These are phyloP conservation scores for Sapayoa aenigma DNA, from an alignment of 2,113 vertebrate genomes.

Conservation along the genomic window DNA sequence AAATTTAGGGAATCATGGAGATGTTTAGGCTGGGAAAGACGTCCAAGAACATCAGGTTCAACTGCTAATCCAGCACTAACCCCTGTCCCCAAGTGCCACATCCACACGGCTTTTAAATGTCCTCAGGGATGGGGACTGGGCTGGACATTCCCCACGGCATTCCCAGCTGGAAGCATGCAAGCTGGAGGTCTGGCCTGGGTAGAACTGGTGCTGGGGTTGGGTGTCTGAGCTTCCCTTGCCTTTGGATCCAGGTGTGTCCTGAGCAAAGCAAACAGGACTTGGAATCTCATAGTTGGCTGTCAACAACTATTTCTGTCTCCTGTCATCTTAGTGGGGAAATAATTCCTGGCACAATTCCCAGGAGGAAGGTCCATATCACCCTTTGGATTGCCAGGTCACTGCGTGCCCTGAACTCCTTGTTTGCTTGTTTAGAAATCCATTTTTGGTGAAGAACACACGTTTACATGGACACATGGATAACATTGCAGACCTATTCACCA, in stretches of 20 bases:
- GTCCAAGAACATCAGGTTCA: too few species aligned
- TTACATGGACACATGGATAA: not conserved
- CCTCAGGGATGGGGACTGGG: not conserved
- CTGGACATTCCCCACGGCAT: too few species aligned
- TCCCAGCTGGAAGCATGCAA: too few species aligned
- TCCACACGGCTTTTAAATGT: too few species aligned
- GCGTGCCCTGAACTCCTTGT: not conserved
- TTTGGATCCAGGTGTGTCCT: rapidly evolving
- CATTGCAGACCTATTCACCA: not conserved
- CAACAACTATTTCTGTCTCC: not conserved
- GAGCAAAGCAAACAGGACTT: not conserved
- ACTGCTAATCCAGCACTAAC: too few species aligned
- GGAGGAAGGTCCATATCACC: not conserved
- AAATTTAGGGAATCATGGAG: too few species aligned
- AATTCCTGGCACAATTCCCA: not conserved
- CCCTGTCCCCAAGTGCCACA: too few species aligned
- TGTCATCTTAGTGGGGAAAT: not conserved
- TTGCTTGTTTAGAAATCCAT: not conserved
- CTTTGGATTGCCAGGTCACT: not conserved
- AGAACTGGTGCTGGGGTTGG: not conserved
- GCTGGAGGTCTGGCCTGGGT: not conserved
- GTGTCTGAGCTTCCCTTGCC: too few species aligned
- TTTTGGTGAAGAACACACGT: not conserved
- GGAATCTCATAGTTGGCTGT: not conserved
- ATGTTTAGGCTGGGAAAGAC: too few species aligned